Evolutionary conservation across 2,113 vertebrate genomes (phyloP), one percentile per base, ranked within the genome.

Genomic region (Pluvialis apricaria): DNA sequence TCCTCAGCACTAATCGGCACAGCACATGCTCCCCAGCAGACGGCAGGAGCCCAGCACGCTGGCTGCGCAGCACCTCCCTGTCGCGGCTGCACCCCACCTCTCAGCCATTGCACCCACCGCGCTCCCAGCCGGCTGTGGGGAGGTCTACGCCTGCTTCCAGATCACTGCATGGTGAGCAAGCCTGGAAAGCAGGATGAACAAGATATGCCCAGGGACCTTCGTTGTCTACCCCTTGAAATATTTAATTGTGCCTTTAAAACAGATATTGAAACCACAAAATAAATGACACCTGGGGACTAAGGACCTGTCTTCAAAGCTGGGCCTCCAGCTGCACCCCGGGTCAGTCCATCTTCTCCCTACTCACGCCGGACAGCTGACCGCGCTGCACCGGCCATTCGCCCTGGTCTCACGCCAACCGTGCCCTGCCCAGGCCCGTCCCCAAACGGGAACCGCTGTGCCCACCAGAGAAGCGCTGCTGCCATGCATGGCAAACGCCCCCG

Each of bases 41-140:
- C 0, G 2, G 51, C 14, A 34, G 17, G n/a, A 55, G 22, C 20
- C 14, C 15, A 14, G 70, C 1, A 0, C 0, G 0, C 26, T 1
- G n/a, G 52, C 40, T 6, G 16, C 4, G 5, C 62, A 40, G 54
- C 44, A 49, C 10, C 42, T 21, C 20, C 58, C 40, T 22, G 16
- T 40, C 6, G 3, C 21, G 14, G 90, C 20, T 11, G 6, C 68
- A 58, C 55, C 32, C 0, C 0, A 8, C 10, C 45, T 11, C 5
- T 6, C 31, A 31, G 21, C 29, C 32, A 8, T 1, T 5, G 4
- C 36, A 17, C 44, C 49, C 42, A 26, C 31, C 3, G 0, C 4
- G 17, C 72, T 42, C 8, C 72, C 76, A 34, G 40, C 58, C 13
- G 5, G 40, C 58, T 11, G 4, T 7, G 15, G 4, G 1, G 11